Conservation (phyloP, 2,888 invertebrate species). For the Adelognathus sp. region DNA sequence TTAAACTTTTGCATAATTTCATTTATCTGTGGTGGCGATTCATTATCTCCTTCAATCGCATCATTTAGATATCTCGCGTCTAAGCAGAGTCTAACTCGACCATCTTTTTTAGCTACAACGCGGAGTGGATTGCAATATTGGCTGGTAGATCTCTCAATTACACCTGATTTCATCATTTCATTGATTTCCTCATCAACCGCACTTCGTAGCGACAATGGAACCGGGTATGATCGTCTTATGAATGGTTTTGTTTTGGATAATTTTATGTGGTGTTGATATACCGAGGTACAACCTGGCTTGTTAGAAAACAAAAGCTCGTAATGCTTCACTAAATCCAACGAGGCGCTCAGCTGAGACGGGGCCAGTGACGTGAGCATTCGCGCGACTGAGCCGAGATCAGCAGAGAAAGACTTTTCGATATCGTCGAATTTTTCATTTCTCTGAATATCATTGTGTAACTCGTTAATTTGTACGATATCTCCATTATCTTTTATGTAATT, state of each 20-base stretch:
- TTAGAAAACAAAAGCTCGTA: too few relatives aligned
- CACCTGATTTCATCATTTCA: background rate
- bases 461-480: background rate
- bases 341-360: too few relatives aligned
- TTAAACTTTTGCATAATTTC: conserved; percentile 11
- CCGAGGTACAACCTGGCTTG: too few relatives aligned
- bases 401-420: too few relatives aligned
- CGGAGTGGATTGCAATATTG: background rate
- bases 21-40: conserved; percentile 1
- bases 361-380: too few relatives aligned
- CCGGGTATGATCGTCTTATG: background rate
- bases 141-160: background rate
- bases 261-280: background rate
- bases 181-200: background rate
- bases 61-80: conserved; percentile 6
- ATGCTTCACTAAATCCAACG: too few relatives aligned
- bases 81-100: background rate
- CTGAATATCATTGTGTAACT: background rate
- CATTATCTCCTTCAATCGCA: conserved; percentile 3
- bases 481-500: background rate
- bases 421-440: too few relatives aligned
- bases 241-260: background rate
- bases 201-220: background rate
- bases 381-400: too few relatives aligned
- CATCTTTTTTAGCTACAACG: background rate